phyloP scores from a whole-genome alignment of 2,113 vertebrate species.

The Prionailurus bengalensis region DNA sequence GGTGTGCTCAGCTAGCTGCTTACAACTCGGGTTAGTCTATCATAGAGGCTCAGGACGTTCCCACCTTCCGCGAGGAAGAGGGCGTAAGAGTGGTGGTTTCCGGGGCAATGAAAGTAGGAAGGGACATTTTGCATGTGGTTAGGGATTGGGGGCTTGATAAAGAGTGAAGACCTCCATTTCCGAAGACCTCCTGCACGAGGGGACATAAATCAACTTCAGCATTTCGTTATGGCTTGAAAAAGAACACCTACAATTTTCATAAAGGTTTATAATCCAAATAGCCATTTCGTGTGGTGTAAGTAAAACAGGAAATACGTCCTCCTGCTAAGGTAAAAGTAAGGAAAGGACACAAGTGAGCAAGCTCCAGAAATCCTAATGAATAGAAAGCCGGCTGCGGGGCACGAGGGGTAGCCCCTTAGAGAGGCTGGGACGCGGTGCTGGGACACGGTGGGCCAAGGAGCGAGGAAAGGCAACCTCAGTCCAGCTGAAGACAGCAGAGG shows the following conservation, averaged over 20 bases:
- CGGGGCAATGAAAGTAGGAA: not conserved
- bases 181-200: not conserved
- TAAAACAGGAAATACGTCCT: not conserved
- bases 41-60: not conserved
- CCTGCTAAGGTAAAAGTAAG: not conserved
- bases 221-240: not conserved
- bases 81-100: too few species aligned
- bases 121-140: not conserved
- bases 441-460: not conserved
- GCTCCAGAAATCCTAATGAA: not conserved
- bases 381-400: rapidly evolving
- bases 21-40: not conserved
- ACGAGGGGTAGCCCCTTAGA: not conserved
- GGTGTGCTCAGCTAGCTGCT: not conserved
- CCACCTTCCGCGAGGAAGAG: not conserved
- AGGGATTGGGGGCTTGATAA: not conserved
- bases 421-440: rapidly evolving
- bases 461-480: not conserved
- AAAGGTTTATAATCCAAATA: not conserved
- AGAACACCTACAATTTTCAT: not conserved
- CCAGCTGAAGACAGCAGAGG: rapidly evolving
- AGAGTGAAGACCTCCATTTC: not conserved
- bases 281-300: not conserved
- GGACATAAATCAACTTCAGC: not conserved
- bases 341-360: not conserved